Evolutionary conservation across 2,113 vertebrate genomes (phyloP).

Genomic region (Craseonycteris thonglongyai): DNA sequence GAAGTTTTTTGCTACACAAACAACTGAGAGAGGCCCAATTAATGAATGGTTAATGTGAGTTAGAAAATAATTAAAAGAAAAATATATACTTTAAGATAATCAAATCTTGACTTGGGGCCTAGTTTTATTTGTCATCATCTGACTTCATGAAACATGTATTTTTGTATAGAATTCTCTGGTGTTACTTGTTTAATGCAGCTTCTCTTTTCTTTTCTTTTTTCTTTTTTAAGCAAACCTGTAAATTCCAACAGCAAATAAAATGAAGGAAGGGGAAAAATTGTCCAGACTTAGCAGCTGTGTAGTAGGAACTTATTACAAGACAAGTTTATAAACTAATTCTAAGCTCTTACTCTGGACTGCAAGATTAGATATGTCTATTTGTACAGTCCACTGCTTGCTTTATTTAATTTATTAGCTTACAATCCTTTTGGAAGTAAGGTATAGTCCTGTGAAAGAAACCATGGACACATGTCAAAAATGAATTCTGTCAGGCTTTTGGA

Average conservation of each 20-base stretch:
- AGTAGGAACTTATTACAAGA: not conserved
- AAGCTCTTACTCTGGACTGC: not conserved
- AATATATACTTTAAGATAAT: not conserved
- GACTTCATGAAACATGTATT: not conserved
- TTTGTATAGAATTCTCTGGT: not conserved
- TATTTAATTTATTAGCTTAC: not conserved
- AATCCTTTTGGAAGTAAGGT: not conserved
- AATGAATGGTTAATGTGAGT: conserved; percentile 8
- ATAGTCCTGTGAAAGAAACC: not conserved
- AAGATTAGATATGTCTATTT: not conserved
- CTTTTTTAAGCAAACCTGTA: not conserved
- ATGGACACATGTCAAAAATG: not conserved
- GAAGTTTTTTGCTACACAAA: not conserved
- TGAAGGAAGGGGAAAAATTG: not conserved
- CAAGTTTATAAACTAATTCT: not conserved
- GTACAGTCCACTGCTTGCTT: not conserved
- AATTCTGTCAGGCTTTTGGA: not conserved
- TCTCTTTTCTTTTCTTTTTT: not conserved
- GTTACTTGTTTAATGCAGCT: not conserved
- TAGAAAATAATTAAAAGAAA: not conserved
- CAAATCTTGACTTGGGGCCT: not conserved
- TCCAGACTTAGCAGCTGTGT: not conserved
- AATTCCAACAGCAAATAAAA: not conserved
- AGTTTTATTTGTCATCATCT: not conserved
- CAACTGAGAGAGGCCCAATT: not conserved